Percentiles rank a stretch among this genome's conserved stretches.
phyloP scores from a whole-genome alignment of 2,113 vertebrate genomes.

The Burhinus oedicnemus region DNA sequence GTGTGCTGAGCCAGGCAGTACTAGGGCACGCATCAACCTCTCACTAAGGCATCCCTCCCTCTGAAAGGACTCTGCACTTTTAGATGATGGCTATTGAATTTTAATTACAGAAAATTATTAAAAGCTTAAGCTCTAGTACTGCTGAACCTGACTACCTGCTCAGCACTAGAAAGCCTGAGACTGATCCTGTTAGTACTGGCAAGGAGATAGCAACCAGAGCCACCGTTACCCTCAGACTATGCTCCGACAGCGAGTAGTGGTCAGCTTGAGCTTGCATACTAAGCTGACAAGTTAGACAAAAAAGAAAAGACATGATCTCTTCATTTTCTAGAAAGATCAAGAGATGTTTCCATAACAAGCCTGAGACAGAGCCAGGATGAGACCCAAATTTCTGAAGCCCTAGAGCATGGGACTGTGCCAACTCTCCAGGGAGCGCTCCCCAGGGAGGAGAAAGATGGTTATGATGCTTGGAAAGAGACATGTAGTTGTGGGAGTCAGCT shows the following conservation, averaged over 20 bases:
- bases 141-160: neutral
- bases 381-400: neutral
- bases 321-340: neutral
- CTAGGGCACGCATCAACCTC: no score
- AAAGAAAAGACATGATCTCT: neutral
- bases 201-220: neutral
- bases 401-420: rapidly evolving
- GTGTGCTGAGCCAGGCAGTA: rapidly evolving
- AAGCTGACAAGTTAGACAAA: neutral
- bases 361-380: neutral
- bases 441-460: neutral
- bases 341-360: neutral
- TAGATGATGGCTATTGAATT: neutral
- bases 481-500: neutral
- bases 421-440: neutral
- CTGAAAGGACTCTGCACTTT: neutral
- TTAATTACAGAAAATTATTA: neutral
- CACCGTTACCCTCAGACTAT: neutral
- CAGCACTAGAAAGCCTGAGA: neutral
- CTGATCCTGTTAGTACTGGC: neutral
- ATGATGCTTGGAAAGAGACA: slow-evolving; percentile 4
- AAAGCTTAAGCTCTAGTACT: neutral
- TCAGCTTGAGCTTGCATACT: neutral
- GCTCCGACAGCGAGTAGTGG: rapidly evolving
- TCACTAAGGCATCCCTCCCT: neutral